phyloP scores from a whole-genome alignment of 2,888 invertebrate species.

The Balanococcus diminutus region DNA sequence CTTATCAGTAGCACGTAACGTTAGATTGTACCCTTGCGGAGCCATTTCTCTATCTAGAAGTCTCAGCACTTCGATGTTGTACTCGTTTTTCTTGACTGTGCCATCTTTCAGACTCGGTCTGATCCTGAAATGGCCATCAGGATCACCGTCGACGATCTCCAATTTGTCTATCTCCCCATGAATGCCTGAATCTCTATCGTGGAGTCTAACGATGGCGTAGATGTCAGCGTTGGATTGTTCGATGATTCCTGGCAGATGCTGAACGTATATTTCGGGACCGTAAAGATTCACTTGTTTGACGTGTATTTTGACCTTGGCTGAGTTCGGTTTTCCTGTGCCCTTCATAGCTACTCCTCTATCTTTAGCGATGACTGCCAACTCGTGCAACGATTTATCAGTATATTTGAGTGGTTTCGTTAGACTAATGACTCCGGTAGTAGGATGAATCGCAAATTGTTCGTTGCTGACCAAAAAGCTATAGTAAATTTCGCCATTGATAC shows the following conservation, averaged over 20 bases:
- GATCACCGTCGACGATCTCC: constrained; percentile 88
- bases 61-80: constrained; percentile 78
- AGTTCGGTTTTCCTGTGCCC: constrained; percentile 69
- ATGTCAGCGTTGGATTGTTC: constrained; percentile 83
- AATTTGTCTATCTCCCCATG: constrained; percentile 83
- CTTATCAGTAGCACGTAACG: constrained; percentile 81
- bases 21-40: constrained; percentile 84
- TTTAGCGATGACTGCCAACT: constrained; percentile 80
- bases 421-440: constrained; percentile 86
- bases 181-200: constrained; percentile 81
- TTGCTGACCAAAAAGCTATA: constrained; percentile 85
- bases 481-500: constrained; percentile 95
- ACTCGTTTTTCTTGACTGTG: constrained; percentile 67
- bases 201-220: constrained; percentile 86
- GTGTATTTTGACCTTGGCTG: constrained; percentile 76
- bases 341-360: constrained; percentile 77
- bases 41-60: constrained; percentile 78
- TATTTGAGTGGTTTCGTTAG: constrained; percentile 79
- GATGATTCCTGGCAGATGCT: constrained; percentile 78
- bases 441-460: constrained; percentile 89
- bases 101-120: constrained; percentile 59
- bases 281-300: constrained; percentile 84
- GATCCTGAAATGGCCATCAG: constrained; percentile 81
- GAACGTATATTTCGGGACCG: constrained; percentile 82
- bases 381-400: constrained; percentile 73